Conservation (phyloP, 2,888 invertebrate genomes). For the Arrhopalites spinosus region DNA sequence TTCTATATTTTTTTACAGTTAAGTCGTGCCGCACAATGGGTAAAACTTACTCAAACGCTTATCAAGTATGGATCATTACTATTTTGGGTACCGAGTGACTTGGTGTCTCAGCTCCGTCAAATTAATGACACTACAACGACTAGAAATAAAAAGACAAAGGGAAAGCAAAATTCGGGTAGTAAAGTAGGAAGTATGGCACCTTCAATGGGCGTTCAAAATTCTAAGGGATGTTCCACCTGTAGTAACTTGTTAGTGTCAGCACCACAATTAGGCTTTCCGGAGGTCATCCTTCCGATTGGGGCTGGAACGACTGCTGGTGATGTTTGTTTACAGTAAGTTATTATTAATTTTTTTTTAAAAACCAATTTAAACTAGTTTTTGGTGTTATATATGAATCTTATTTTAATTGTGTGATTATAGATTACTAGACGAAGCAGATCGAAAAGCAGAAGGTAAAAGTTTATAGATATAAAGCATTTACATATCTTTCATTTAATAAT, state of each 20-base stretch:
- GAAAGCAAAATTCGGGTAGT: constrained; percentile 42
- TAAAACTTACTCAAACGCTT: constrained; percentile 74
- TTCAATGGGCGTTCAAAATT: constrained; percentile 51
- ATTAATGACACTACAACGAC: constrained; percentile 61
- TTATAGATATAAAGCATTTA: not conserved
- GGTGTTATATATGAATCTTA: not conserved
- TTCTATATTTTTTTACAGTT: constrained; percentile 41
- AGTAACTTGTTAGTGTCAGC: constrained; percentile 58
- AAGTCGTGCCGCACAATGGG: constrained; percentile 69
- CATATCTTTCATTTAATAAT: not conserved
- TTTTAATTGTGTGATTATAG: constrained; percentile 29
- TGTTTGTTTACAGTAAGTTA: constrained; percentile 60
- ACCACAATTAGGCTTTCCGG: constrained; percentile 59
- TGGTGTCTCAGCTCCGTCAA: constrained; percentile 69
- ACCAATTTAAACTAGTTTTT: not conserved
- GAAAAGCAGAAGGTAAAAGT: constrained; percentile 55
- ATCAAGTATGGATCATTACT: constrained; percentile 77
- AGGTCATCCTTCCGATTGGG: constrained; percentile 60
- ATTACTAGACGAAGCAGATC: constrained; percentile 54
- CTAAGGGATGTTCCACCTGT: constrained; percentile 50
- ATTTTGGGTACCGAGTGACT: constrained; percentile 77
- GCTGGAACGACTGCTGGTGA: constrained; percentile 62
- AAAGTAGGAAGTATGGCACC: constrained; percentile 42
- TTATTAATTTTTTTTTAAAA: not conserved
- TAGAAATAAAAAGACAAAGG: constrained; percentile 56